Base-by-base conservation (phyloP, 1,140 invertebrate genomes). In the Babylonia areolata region DNA sequence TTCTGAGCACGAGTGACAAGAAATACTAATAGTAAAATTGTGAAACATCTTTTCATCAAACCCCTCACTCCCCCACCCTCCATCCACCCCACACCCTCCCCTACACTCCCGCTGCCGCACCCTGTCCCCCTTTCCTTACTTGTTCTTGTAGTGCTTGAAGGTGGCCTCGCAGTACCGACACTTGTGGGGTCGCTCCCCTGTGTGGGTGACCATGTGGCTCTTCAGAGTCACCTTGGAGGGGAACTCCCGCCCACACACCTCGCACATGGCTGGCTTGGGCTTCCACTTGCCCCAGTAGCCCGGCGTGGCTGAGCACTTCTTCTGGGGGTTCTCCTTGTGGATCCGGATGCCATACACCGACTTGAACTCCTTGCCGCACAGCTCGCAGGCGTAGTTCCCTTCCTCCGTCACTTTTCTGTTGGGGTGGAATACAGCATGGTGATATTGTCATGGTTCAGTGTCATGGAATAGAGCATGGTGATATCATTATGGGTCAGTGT, bases 191-290 rank as follows among this genome's bases (percentile, higher is more conserved):
- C 82, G 64, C 20, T 84, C 82, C 39, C 40, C 69, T 3, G 82
- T 84, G 42, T 84, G 82, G 33, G 82, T 84, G 23, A 84, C 82
- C 82, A 84, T 84, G 64, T 84, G 82, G 69, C 37, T 84, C 69
- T 75, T 84, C 69, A 84, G 69, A 23, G 46, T 84, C 1, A 84
- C 23, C 64, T 84, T 84, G 39, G 82, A 58, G 15, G 82, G 40
- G 40, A 84, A 84, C 39, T 84, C 69, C 3, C 69, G 37, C 35
- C 82, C 82, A 17, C 82, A 84, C 28, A 73, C 69, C 51, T 84
- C 82, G 46, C 82, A 84, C 37, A 84, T 84, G 37, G 69, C 64
- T 12, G 54, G 82, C 39, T 84, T 84, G n/a, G 58, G 64, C 31
- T 73, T 73, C 37, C 69, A 71, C 39, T n/a, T 64, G n/a, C 37